Evolutionary conservation across 2,888 invertebrate species (phyloP), one percentile per base, ranked within the genome.

Genomic region (Lottia gigantea): DNA sequence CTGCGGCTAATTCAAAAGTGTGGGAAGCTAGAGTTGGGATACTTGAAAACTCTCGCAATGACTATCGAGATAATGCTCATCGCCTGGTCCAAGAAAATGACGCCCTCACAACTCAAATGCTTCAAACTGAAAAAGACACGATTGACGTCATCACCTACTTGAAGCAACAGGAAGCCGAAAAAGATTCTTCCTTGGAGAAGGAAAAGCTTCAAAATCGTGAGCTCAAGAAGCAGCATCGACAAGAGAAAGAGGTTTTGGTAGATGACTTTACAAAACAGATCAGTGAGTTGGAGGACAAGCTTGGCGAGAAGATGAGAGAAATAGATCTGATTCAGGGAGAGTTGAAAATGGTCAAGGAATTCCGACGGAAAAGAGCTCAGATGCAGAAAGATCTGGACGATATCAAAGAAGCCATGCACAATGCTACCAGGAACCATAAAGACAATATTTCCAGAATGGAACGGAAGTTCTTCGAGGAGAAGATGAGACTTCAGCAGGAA

Each of bases 371-470:
- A 70, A 75, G 88, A 55, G 85, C 81, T 45, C 85, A 86, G 72
- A 87, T 89, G 88, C 87, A 88, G 75, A 87, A 84, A 70, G 88
- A 88, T 71, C 76, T 89, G n/a, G 87, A 88, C 71, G 88, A 88
- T 87, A 87, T 88, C 47, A 88, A 88, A 76, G 88, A 88, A 72
- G 79, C 85, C 16, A 85, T 87, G 83, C 82, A 86, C 70, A 78
- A 77, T 70, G 84, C 87, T 0, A 86, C 86, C 78, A 79, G 83
- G 71, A 87, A 87, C 47, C 88, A 88, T 74, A 87, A 88, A 71
- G 80, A 82, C 7, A 85, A 84, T 26, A 70, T 87, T 23, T 80
- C 81, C 31, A 77, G 84, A 67, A 86, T 88, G 85, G 88, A 89
- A 77, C 86, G 87, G 72, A 88, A 88, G 75, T 88, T 88, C 80